phyloP scores from a whole-genome alignment of 1,140 invertebrate genomes.

The Nylanderia fulva region DNA sequence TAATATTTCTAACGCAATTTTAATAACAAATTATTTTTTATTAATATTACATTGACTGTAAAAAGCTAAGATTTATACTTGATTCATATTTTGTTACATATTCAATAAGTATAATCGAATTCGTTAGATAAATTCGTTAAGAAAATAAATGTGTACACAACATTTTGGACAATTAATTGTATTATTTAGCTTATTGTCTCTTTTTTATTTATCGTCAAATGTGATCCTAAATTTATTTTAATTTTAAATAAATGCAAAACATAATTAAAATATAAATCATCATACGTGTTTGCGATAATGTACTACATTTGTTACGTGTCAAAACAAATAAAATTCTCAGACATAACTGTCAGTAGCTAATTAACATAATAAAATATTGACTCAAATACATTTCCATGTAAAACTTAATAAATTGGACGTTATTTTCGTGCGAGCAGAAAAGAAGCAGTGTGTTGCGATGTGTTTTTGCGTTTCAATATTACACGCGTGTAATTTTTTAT shows the following conservation, averaged over 20 bases:
- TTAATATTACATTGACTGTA: background rate
- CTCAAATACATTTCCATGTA: background rate
- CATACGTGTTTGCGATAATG: background rate
- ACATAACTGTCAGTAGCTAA: conserved; percentile 21
- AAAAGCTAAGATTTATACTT: background rate
- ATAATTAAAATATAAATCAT: conserved; percentile 33
- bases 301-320: background rate
- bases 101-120: conserved; percentile 19
- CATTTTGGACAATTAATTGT: background rate
- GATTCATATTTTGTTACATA: background rate
- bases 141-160: background rate
- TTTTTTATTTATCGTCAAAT: background rate
- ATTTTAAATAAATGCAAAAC: background rate
- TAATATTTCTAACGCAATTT: conserved; percentile 2
- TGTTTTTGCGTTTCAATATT: conserved; percentile 10
- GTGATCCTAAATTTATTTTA: background rate
- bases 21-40: background rate
- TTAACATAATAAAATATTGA: conserved; percentile 48
- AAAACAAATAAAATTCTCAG: conserved; percentile 36
- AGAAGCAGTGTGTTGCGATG: background rate
- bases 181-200: background rate
- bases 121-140: background rate
- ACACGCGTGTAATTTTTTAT: conserved; percentile 30
- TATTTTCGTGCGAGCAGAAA: background rate
- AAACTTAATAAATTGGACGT: conserved; percentile 20